Base-by-base conservation (phyloP, 2,797 vertebrate species). In the Diglossa cyanea region DNA sequence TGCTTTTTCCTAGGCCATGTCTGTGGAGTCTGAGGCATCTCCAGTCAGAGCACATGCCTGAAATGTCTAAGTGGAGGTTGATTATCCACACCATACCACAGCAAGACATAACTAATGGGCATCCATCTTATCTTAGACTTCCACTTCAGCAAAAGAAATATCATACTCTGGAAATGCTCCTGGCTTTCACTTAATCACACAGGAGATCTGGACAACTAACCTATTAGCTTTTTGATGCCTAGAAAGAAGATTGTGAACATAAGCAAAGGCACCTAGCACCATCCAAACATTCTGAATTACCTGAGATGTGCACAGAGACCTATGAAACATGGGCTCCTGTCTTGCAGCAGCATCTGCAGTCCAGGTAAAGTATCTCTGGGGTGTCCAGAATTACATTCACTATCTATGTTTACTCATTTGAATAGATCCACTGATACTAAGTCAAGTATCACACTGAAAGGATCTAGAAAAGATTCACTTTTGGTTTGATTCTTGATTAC, bases 301-400 rank as follows among this genome's bases (percentile, higher is more conserved):
- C 62, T 57, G 71, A 89, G 40, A 44, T 71, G 16, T 45, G 33
- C 33, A 33, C 10, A 63, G 57, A 47, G 6, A 51, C 8, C 11
- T 45, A 5, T 37, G 40, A 78, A 70, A 60, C 6, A 55, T 0
- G 1, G 9, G 2, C 9, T 28, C 9, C 25, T 50, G 48, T 28
- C 25, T 50, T 50, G 25, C 48, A 26, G 15, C 48, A 48, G 25
- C 17, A 48, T 42, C 45, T 71, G 13, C 33, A 71, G n/a, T n/a
- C 13, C 20, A 48, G 48, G 19, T 26, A 11, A 10, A 7, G 25
- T 42, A 54, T 26, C 12, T 42, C 44, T 40, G 31, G 8, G 4
- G 13, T 74, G 47, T 62, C 39, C 28, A 54, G 61, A 77, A 79
- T 55, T 8, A 25, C 12, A 40, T 91, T 71, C 0, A 0, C 5